A percentile compares a stretch with the other conserved stretches of the same genome.
These are phyloP conservation scores for Corvus moneduloides DNA, from an alignment of 2,113 vertebrate genomes.

Conservation along the genomic window DNA sequence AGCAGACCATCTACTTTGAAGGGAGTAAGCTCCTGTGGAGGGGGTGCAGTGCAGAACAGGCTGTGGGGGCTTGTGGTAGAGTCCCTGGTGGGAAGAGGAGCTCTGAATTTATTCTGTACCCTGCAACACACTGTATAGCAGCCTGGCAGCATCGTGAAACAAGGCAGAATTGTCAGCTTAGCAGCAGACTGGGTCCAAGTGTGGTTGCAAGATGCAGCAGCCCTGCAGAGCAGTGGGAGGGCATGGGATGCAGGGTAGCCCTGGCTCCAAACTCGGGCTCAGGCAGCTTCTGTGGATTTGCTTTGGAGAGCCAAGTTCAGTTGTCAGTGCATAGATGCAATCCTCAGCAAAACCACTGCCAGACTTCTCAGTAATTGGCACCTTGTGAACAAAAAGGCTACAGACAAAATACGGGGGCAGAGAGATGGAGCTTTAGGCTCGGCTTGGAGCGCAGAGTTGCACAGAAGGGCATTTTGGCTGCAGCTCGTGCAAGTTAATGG, in stretches of 20 bases:
- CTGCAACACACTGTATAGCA: neutral
- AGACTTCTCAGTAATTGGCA: neutral
- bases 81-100: neutral
- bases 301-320: neutral
- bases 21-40: neutral
- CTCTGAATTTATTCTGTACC: neutral
- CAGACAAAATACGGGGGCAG: neutral
- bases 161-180: neutral
- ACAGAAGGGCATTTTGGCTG: neutral
- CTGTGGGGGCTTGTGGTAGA: neutral
- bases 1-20: neutral
- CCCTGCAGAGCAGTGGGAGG: neutral
- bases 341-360: neutral
- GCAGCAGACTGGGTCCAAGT: neutral
- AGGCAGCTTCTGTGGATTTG: neutral
- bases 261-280: fast-evolving
- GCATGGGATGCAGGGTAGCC: fast-evolving
- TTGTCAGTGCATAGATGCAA: neutral
- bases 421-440: neutral
- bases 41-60: neutral
- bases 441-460: fast-evolving
- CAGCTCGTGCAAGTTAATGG: neutral
- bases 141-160: neutral
- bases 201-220: fast-evolving
- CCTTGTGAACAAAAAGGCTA: neutral